Percentiles rank a stretch among this genome's conserved stretches.
These are phyloP conservation scores for Isotomurus palustris DNA, from an alignment of 2,888 invertebrate genomes.

Conservation along the genomic window DNA sequence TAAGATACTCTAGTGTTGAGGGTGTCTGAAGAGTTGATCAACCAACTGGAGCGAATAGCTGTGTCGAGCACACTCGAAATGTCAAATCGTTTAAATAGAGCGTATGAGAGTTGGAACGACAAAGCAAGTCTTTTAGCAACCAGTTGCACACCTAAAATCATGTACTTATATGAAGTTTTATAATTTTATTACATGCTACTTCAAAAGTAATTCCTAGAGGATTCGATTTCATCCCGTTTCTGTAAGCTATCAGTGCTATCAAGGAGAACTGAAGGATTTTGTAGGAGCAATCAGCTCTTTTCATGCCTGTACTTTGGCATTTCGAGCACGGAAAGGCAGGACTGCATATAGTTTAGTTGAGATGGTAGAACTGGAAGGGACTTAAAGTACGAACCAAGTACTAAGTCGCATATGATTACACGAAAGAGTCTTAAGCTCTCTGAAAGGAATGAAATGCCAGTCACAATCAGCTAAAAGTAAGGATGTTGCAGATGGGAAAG, in stretches of 20 bases:
- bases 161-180: background rate
- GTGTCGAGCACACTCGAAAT: no score
- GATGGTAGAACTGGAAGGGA: no score
- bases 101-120: background rate
- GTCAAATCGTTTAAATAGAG: background rate
- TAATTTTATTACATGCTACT: conserved; percentile 4
- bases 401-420: no score
- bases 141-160: background rate
- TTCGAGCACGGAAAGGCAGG: background rate
- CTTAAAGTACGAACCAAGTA: no score
- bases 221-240: conserved; percentile 3
- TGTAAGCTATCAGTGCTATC: background rate
- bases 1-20: no score
- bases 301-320: background rate
- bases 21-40: no score
- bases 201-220: conserved; percentile 4
- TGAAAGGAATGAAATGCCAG: background rate
- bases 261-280: background rate
- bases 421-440: background rate
- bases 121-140: background rate
- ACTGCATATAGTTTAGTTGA: background rate
- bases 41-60: no score
- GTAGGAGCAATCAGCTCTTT: no score
- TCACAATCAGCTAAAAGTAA: background rate
- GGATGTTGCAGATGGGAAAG: background rate